A percentile compares a stretch with the other conserved stretches of the same genome.
These are phyloP conservation scores for Antitype chi DNA, from an alignment of 2,888 invertebrate species.

Conservation along the genomic window DNA sequence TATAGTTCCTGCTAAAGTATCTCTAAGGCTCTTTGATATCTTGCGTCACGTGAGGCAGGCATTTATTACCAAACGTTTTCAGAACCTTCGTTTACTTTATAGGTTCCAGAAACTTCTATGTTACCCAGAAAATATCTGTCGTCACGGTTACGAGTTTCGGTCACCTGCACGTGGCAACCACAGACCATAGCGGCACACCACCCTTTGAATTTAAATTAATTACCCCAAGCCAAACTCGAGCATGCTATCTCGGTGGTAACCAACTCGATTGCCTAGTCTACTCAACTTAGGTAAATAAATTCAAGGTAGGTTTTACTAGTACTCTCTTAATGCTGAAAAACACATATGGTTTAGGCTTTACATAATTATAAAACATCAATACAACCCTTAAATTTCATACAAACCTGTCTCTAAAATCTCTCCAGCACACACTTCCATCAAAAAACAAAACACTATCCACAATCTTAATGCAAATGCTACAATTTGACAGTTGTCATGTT, in stretches of 20 bases:
- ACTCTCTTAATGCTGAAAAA: not conserved
- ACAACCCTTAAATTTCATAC: no score
- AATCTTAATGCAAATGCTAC: constrained; percentile 28
- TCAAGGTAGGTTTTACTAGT: not conserved
- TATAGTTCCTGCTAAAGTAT: no score
- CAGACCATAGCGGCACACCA: not conserved
- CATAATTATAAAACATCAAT: no score
- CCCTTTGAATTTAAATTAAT: constrained; percentile 14
- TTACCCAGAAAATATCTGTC: not conserved
- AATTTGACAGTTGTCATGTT: constrained; percentile 67
- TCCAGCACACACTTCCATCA: not conserved
- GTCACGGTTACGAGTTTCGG: constrained; percentile 20
- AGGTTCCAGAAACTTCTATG: not conserved
- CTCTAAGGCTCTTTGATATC: not conserved
- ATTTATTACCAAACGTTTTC: not conserved
- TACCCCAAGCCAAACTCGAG: not conserved
- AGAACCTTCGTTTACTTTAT: not conserved
- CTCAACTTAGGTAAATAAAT: not conserved
- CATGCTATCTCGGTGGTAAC: not conserved
- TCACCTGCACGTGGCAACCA: constrained; percentile 32
- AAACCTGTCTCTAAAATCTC: not conserved
- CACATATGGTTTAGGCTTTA: no score
- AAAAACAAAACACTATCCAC: constrained; percentile 2
- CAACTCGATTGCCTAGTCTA: not conserved
- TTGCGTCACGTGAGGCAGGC: not conserved